Percentiles rank a stretch among this genome's conserved stretches.
phyloP scores from a whole-genome alignment of 2,797 vertebrate species.

The Anguilla marmorata region DNA sequence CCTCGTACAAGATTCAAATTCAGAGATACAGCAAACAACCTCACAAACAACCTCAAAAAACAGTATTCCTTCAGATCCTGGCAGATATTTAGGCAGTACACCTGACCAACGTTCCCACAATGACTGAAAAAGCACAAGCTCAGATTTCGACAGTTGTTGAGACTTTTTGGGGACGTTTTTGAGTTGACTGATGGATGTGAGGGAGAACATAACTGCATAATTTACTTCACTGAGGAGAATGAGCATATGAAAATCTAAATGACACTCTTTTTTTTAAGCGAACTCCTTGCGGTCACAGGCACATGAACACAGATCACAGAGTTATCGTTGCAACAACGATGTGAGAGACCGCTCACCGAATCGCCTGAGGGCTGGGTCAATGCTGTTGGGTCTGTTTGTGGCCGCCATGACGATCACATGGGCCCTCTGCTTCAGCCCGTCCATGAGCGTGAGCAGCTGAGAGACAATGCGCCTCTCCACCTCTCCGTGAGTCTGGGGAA shows the following conservation, averaged over 20 bases:
- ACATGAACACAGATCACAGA: neutral
- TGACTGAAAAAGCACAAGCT: neutral
- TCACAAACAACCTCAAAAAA: neutral
- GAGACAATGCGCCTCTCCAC: conserved; percentile 97
- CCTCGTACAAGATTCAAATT: neutral
- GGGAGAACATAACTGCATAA: neutral
- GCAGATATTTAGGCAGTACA: neutral
- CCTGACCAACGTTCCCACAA: neutral
- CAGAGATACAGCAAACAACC: neutral
- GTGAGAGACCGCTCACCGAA: conserved; percentile 77
- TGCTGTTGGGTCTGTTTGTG: conserved; percentile 99
- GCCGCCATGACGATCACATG: conserved; percentile 99
- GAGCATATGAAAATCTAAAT: neutral
- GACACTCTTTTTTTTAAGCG: neutral
- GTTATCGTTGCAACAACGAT: neutral
- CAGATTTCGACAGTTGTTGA: neutral
- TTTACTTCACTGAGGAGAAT: neutral
- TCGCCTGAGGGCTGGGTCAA: conserved; percentile 94
- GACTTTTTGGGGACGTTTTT: neutral
- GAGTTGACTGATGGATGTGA: neutral
- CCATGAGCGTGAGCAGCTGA: conserved; percentile 97
- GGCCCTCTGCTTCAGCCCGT: conserved; percentile 94
- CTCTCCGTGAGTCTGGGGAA: conserved; percentile 88
- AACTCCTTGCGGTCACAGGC: neutral
- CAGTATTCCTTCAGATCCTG: neutral